Percentiles rank a stretch among this genome's conserved stretches.
These are phyloP conservation scores for Diorhabda elongata DNA, from an alignment of 1,140 invertebrate species.

Conservation along the genomic window DNA sequence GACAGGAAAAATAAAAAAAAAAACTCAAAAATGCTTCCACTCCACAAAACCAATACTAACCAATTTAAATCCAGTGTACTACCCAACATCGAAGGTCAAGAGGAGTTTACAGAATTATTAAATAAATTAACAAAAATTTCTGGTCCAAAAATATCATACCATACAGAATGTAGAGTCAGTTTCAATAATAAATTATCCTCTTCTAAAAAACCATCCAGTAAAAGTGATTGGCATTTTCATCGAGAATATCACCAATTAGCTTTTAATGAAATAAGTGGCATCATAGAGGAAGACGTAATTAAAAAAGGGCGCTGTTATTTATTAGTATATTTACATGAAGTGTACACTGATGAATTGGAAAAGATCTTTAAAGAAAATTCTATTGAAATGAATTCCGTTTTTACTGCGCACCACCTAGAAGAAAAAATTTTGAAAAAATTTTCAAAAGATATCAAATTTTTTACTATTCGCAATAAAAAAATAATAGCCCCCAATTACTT, in stretches of 20 bases:
- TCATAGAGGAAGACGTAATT: background rate
- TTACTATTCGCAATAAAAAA: constrained; percentile 8
- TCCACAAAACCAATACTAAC: background rate
- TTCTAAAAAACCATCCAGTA: background rate
- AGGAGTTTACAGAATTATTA: too few relatives aligned
- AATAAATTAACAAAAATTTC: background rate
- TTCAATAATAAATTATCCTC: background rate
- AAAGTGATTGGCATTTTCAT: constrained; percentile 2
- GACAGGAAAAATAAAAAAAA: background rate
- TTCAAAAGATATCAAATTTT: constrained; percentile 6
- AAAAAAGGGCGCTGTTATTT: constrained; percentile 4
- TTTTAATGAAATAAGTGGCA: constrained; percentile 1
- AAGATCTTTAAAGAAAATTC: constrained; percentile 9
- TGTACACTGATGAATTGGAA: constrained; percentile 5
- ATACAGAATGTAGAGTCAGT: constrained; percentile 1
- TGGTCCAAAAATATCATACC: constrained; percentile 6
- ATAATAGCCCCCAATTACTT: background rate
- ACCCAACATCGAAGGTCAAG: too few relatives aligned
- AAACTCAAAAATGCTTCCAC: constrained; percentile 2
- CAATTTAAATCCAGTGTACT: background rate
- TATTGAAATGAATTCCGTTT: background rate
- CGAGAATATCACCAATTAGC: background rate
- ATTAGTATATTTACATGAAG: constrained; percentile 3
- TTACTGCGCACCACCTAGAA: constrained; percentile 5
- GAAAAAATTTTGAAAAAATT: constrained; percentile 11